Evolutionary conservation across 2,888 invertebrate species (phyloP).

Genomic region (Cataglyphis altisquamis): DNA sequence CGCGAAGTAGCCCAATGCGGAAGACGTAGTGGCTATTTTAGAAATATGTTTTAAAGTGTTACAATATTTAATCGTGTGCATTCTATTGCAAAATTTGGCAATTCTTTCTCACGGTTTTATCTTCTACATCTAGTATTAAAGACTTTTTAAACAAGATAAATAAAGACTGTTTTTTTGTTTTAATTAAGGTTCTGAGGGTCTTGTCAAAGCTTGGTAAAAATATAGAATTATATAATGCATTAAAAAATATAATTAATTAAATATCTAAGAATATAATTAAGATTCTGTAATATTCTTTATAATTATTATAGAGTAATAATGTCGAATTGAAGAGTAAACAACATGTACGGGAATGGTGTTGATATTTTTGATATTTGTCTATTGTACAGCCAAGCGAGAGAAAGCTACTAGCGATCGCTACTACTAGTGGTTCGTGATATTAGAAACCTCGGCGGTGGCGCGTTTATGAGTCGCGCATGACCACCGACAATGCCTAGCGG

Average conservation of each 20-base stretch:
- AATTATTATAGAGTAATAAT: neutral
- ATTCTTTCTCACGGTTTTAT: neutral
- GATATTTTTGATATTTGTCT: conserved; percentile 11
- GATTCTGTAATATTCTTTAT: neutral
- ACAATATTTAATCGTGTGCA: neutral
- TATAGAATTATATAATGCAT: neutral
- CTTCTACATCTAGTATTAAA: neutral
- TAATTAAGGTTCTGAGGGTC: neutral
- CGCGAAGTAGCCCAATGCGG: conserved; percentile 76
- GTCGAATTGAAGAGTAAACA: neutral
- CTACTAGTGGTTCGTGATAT: conserved; percentile 64
- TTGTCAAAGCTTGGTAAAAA: neutral
- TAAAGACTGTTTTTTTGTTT: neutral
- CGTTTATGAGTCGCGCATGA: conserved; percentile 79
- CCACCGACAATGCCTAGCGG: conserved; percentile 76
- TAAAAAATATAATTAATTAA: neutral
- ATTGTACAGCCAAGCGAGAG: conserved; percentile 2
- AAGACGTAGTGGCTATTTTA: conserved; percentile 63
- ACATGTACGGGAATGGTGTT: neutral
- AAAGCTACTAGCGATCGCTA: conserved; percentile 45
- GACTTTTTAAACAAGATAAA: neutral
- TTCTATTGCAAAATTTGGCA: neutral
- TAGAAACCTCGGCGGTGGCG: conserved; percentile 72
- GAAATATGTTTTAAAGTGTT: neutral
- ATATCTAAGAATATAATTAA: neutral